These are phyloP conservation scores for Hydrotaea cyrtoneurina DNA, from an alignment of 2,888 invertebrate genomes.

Conservation along the genomic window DNA sequence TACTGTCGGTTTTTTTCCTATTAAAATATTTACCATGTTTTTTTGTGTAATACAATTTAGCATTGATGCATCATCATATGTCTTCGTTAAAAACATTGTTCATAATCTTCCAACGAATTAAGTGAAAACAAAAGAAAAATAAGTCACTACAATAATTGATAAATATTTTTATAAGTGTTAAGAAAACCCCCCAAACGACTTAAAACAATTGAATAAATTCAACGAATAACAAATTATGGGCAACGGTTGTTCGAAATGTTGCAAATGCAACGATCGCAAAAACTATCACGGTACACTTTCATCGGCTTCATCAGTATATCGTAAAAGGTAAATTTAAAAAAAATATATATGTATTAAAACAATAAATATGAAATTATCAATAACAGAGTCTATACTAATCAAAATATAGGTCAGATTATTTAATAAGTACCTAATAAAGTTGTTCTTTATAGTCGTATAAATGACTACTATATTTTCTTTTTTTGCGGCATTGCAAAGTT, in stretches of 20 bases:
- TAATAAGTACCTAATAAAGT: too few relatives aligned
- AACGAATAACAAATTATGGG: constrained; percentile 74
- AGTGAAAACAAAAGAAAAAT: background rate
- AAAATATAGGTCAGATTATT: too few relatives aligned
- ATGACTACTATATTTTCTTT: too few relatives aligned
- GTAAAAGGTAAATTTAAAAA: constrained; percentile 76
- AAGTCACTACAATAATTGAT: background rate
- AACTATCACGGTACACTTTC: constrained; percentile 78
- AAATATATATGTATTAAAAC: background rate
- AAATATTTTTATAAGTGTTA: background rate
- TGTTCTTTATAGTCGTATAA: too few relatives aligned
- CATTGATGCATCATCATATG: constrained; percentile 41
- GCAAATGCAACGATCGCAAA: constrained; percentile 79
- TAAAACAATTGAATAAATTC: background rate
- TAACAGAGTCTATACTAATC: too few relatives aligned
- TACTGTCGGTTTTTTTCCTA: background rate
- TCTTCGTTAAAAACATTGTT: constrained; percentile 3
- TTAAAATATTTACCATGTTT: background rate
- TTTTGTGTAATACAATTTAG: background rate
- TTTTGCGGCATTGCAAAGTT: too few relatives aligned
- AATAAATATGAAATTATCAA: background rate
- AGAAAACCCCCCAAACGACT: background rate
- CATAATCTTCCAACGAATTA: background rate
- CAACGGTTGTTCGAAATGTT: constrained; percentile 81
- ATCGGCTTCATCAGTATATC: constrained; percentile 79